A percentile compares a stretch with the other conserved stretches of the same genome.
Evolutionary conservation across 2,797 vertebrate genomes (phyloP).

Genomic region (Crocodylus rhombifer): DNA sequence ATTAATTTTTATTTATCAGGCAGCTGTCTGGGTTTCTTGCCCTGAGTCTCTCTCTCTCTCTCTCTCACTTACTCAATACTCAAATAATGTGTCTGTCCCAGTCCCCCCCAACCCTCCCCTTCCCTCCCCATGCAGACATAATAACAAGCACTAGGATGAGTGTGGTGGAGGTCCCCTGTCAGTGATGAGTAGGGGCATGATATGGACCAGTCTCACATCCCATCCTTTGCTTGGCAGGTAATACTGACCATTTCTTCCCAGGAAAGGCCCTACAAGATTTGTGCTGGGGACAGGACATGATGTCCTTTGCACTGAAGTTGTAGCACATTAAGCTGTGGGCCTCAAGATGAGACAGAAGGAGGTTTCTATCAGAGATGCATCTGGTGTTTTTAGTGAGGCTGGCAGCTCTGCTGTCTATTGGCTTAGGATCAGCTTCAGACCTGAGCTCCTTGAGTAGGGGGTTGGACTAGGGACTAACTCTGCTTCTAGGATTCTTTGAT

Average conservation of each 20-base stretch:
- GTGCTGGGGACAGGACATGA: too few species aligned
- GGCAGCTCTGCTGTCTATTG: neutral
- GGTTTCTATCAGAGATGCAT: neutral
- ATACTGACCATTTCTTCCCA: neutral
- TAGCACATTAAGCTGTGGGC: neutral
- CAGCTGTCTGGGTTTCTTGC: neutral
- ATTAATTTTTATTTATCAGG: neutral
- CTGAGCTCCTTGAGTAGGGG: neutral
- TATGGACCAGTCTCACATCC: neutral
- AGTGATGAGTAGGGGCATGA: neutral
- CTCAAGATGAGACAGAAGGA: neutral
- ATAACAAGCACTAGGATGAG: neutral
- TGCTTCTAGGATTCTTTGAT: too few species aligned
- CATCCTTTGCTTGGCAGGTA: neutral
- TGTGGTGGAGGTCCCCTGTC: neutral
- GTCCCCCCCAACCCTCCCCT: too few species aligned
- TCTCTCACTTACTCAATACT: too few species aligned
- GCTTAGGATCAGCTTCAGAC: neutral
- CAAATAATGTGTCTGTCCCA: too few species aligned
- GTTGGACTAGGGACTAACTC: too few species aligned
- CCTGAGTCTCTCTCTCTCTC: neutral
- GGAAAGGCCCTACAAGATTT: neutral
- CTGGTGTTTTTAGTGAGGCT: neutral
- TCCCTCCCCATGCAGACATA: neutral
- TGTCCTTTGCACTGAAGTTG: neutral